Evolutionary conservation across 2,888 invertebrate species (phyloP), one percentile per base, ranked within the genome.

Genomic region (Itoplectis maculator): DNA sequence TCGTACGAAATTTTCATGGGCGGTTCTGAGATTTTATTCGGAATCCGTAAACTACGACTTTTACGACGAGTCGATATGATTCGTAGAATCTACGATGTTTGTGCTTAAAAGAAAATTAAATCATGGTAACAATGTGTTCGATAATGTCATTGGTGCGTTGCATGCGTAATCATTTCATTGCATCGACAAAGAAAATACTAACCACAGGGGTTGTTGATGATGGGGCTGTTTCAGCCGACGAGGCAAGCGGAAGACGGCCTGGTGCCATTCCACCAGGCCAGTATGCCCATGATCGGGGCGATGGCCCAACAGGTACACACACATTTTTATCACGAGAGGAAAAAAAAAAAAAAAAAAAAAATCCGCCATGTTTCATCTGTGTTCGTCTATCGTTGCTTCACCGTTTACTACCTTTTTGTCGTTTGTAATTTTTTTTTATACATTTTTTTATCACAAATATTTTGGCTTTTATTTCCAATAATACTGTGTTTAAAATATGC

Each of bases 261-360:
- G 88, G 94, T 94, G 88, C 94, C 94, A 78, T 94, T 94, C 89
- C 93, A 94, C 89, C 94, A 93, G 89, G 92, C 94, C 85, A 93
- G 94, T 88, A 94, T 96, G 93, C 95, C 96, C 86, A 96, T 96
- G 45, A 94, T 96, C 89, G 94, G 94, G 86, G 93, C 95, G 81
- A 91, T 92, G 91, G 91, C 91, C 90, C 92, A 92, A 87, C 92
- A 92, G 92, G 92, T 92, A 92, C 85, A 90, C 87, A 89, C 86
- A 87, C 87, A 83, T 76, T 73, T 80, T 75, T 77, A 75, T 80
- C 80, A 78, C 69, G 66, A 72, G 56, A 6, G 70, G 73, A 68
- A 78, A 56, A 75, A 9, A 63, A 45, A 81, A 84, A 69, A 40
- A 68, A n/a, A n/a, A 2, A 47, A 47, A 47, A n/a, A 47, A 80